These are phyloP conservation scores for Pherbina coryleti DNA, from an alignment of 2,888 invertebrate species.

Conservation along the genomic window DNA sequence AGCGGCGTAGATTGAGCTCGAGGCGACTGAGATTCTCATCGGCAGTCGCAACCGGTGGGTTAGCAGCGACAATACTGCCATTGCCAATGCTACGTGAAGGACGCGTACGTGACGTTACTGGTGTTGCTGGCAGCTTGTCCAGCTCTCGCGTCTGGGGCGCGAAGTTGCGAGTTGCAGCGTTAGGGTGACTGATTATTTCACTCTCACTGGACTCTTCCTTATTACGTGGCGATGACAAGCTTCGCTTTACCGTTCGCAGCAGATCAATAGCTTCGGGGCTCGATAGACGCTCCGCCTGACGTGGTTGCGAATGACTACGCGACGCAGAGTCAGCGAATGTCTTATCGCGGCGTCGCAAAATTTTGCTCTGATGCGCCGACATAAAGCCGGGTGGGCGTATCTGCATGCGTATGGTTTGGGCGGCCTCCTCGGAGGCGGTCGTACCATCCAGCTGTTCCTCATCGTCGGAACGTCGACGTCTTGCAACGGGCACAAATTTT, in stretches of 20 bases:
- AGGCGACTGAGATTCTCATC: slow-evolving; percentile 60
- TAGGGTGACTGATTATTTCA: slow-evolving; percentile 21
- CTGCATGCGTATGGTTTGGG: slow-evolving; percentile 62
- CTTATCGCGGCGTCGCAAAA: slow-evolving; percentile 65
- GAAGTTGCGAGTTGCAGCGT: not conserved
- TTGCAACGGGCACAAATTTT: slow-evolving; percentile 27
- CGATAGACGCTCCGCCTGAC: slow-evolving; percentile 61
- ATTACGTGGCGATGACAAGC: slow-evolving; percentile 67
- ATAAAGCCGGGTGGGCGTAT: slow-evolving; percentile 59
- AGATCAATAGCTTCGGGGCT: slow-evolving; percentile 63
- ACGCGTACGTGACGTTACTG: not conserved
- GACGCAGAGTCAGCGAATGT: slow-evolving; percentile 66
- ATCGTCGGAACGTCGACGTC: slow-evolving; percentile 53
- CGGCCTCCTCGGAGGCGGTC: slow-evolving; percentile 44
- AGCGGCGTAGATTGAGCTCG: slow-evolving; percentile 65
- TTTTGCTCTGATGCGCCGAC: slow-evolving; percentile 68
- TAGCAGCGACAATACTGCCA: slow-evolving; percentile 17
- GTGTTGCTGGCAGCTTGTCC: not conserved
- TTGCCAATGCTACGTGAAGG: slow-evolving; percentile 26
- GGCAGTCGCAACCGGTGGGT: slow-evolving; percentile 39
- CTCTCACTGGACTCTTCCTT: slow-evolving; percentile 67
- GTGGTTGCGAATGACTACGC: slow-evolving; percentile 67
- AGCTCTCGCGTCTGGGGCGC: not conserved
- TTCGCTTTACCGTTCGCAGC: slow-evolving; percentile 60
- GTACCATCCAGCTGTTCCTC: slow-evolving; percentile 55